A percentile compares a stretch with the other conserved stretches of the same genome.
Conservation (phyloP, 1,140 invertebrate genomes). For the Psix sp. region DNA sequence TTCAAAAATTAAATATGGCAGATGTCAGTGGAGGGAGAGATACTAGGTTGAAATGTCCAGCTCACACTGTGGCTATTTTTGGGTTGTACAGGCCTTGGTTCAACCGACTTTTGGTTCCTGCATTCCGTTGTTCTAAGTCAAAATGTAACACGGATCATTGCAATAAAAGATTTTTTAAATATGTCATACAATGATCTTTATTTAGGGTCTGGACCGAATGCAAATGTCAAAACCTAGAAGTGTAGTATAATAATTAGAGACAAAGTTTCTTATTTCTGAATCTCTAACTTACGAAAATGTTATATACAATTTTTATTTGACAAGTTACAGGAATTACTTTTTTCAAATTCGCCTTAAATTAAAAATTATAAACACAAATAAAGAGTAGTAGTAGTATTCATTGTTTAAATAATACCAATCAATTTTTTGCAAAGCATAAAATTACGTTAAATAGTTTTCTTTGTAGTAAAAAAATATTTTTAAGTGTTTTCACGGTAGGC, state of each 20-base stretch:
- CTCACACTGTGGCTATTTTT: constrained; percentile 73
- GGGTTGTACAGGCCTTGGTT: constrained; percentile 59
- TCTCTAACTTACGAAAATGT: too few relatives aligned
- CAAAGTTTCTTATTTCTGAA: too few relatives aligned
- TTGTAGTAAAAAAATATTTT: too few relatives aligned
- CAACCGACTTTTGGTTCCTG: constrained; percentile 64
- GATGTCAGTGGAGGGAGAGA: constrained; percentile 48
- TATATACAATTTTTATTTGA: too few relatives aligned
- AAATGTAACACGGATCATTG: constrained; percentile 40
- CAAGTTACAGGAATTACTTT: too few relatives aligned
- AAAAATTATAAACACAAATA: too few relatives aligned
- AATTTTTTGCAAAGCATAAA: too few relatives aligned
- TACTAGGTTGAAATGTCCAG: constrained; percentile 74
- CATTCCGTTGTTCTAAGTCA: constrained; percentile 64
- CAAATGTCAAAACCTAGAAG: not conserved
- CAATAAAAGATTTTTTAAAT: not conserved
- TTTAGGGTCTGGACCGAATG: not conserved
- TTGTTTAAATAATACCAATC: too few relatives aligned
- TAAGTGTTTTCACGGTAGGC: too few relatives aligned
- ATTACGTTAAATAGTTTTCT: too few relatives aligned
- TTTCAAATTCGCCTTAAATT: too few relatives aligned
- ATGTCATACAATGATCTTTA: not conserved
- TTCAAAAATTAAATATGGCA: constrained; percentile 56
- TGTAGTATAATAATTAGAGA: not conserved
- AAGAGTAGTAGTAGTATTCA: too few relatives aligned